phyloP scores from a whole-genome alignment of 2,113 vertebrate species.

The Macheiramphus alcinus region DNA sequence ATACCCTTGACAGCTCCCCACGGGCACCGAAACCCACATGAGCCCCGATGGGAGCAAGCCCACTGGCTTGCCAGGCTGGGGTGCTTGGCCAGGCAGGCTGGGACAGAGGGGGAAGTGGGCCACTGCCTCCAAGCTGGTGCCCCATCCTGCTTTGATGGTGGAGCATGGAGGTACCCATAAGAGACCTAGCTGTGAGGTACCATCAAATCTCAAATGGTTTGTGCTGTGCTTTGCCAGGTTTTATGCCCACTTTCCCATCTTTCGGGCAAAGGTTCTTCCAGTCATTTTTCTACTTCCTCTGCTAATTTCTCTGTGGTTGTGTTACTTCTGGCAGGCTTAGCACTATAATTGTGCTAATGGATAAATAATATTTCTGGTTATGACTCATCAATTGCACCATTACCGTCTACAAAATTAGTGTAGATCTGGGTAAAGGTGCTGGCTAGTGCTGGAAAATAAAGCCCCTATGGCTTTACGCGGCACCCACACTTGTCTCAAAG shows the following conservation, averaged over 20 bases:
- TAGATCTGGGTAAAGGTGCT: not conserved
- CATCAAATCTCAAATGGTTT: not conserved
- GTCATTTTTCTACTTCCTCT: not conserved
- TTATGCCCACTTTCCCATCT: not conserved
- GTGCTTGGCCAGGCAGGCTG: fast-evolving
- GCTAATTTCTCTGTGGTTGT: not conserved
- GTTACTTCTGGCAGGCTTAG: not conserved
- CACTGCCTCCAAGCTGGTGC: not conserved
- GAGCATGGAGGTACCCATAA: not conserved
- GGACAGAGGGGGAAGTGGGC: not conserved
- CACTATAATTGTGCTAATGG: not conserved
- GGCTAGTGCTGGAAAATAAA: not conserved
- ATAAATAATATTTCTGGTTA: not conserved
- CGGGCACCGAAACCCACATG: fast-evolving
- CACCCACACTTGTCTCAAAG: not conserved
- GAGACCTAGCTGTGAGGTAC: not conserved
- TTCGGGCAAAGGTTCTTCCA: not conserved
- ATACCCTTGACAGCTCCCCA: not conserved
- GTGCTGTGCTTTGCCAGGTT: not conserved
- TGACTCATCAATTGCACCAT: not conserved
- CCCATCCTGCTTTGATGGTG: not conserved
- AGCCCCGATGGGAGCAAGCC: fast-evolving
- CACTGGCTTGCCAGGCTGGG: not conserved
- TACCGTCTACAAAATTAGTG: not conserved
- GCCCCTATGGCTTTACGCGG: fast-evolving